Percentiles rank a stretch among this genome's conserved stretches.
phyloP scores from a whole-genome alignment of 2,888 invertebrate genomes.

The Cheilosia soror region DNA sequence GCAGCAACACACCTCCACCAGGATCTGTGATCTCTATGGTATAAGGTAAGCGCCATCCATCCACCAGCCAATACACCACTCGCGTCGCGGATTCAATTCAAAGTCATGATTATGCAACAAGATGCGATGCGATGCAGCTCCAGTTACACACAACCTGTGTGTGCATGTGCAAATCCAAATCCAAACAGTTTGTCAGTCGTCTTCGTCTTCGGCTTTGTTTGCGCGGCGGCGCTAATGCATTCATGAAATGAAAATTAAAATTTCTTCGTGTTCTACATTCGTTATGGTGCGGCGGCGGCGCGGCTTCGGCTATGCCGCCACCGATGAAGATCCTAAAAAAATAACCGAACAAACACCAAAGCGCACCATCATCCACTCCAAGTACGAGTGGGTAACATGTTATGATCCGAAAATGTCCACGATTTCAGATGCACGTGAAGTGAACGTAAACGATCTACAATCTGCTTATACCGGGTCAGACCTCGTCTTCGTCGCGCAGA shows the following conservation, averaged over 20 bases:
- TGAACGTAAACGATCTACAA: slow-evolving; percentile 74
- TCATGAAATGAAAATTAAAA: slow-evolving; percentile 70
- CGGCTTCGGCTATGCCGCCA: slow-evolving; percentile 12
- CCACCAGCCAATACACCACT: slow-evolving; percentile 19
- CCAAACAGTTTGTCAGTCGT: slow-evolving; percentile 31
- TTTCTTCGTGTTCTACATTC: slow-evolving; percentile 68
- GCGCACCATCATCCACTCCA: slow-evolving; percentile 26
- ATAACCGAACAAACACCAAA: slow-evolving; percentile 30
- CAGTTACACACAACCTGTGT: slow-evolving; percentile 57
- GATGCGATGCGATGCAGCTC: slow-evolving; percentile 65
- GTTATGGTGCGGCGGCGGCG: slow-evolving; percentile 22
- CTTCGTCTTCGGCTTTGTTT: slow-evolving; percentile 23
- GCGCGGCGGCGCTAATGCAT: slow-evolving; percentile 58
- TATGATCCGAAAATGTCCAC: slow-evolving; percentile 69
- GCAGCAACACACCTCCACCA: slow-evolving; percentile 46
- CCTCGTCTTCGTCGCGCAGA: slow-evolving; percentile 45
- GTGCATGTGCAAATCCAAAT: not conserved
- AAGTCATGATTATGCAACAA: slow-evolving; percentile 72
- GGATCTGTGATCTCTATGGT: slow-evolving; percentile 52
- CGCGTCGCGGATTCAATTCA: slow-evolving; percentile 54
- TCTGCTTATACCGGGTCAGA: slow-evolving; percentile 67
- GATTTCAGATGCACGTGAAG: slow-evolving; percentile 70
- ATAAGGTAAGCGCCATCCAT: slow-evolving; percentile 54
- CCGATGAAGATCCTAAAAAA: slow-evolving; percentile 22
- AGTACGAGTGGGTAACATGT: slow-evolving; percentile 34